phyloP scores from a whole-genome alignment of 2,797 vertebrate species.

The Antrozous pallidus region DNA sequence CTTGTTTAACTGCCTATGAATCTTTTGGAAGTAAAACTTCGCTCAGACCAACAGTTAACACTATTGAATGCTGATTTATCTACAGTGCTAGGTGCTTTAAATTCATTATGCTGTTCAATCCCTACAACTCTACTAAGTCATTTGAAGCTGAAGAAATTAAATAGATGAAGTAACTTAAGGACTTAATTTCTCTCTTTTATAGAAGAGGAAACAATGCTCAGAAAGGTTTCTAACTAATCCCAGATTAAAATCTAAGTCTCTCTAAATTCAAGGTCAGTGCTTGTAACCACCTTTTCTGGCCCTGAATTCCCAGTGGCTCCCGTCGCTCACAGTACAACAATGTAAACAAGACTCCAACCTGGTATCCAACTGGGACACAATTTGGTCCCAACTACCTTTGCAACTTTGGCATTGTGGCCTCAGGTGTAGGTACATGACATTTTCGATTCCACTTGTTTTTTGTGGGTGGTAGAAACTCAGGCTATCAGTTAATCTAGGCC shows the following conservation, averaged over 20 bases:
- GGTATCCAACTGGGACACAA: not conserved
- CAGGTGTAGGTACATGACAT: not conserved
- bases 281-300: not conserved
- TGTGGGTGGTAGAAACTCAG: not conserved
- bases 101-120: not conserved
- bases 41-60: not conserved
- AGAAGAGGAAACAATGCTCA: not conserved
- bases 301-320: not conserved
- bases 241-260: not conserved
- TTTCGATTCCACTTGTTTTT: not conserved
- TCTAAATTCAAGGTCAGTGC: not conserved
- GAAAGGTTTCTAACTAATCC: not conserved
- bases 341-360: not conserved
- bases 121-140: not conserved
- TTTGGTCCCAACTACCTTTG: not conserved
- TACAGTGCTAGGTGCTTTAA: not conserved
- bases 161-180: not conserved
- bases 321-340: not conserved
- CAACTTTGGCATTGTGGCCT: not conserved
- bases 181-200: not conserved
- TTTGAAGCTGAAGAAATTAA: constrained; percentile 22
- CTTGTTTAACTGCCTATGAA: not conserved
- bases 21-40: not conserved
- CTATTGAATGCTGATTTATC: not conserved
- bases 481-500: too few relatives aligned